Evolutionary conservation across 2,797 vertebrate genomes (phyloP).

Genomic region (Margarornis squamiger): DNA sequence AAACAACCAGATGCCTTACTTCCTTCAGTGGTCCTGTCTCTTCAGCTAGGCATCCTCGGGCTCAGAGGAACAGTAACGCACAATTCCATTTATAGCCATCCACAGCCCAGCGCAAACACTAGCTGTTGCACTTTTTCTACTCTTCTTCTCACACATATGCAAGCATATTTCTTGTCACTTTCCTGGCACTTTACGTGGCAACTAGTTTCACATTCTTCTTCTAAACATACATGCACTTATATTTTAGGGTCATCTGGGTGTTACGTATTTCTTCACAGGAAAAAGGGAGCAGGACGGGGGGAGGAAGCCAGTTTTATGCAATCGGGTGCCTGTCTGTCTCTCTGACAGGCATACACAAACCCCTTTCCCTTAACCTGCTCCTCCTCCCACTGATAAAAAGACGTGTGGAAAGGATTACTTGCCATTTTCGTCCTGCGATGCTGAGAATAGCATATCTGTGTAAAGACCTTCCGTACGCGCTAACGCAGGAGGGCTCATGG

Average conservation of each 20-base stretch:
- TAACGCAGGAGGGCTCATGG: conserved; percentile 47
- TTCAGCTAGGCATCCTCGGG: conserved; percentile 66
- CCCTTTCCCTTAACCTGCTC: conserved; percentile 30
- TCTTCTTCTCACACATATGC: conserved; percentile 37
- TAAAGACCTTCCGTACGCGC: conserved; percentile 57
- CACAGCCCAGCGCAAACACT: background rate
- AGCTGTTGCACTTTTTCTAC: conserved; percentile 51
- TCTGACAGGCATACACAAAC: background rate
- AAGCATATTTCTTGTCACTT: conserved; percentile 21
- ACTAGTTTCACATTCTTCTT: conserved; percentile 49
- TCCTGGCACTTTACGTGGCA: background rate
- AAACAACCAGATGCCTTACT: conserved; percentile 82
- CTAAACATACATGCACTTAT: background rate
- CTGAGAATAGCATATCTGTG: conserved; percentile 66
- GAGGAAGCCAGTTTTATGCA: background rate
- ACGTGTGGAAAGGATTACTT: conserved; percentile 50
- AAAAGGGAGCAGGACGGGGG: background rate
- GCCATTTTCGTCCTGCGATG: conserved; percentile 21
- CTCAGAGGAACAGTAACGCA: conserved; percentile 68
- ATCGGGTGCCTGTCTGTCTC: background rate
- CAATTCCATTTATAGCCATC: conserved; percentile 72
- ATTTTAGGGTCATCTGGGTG: background rate
- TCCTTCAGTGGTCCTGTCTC: conserved; percentile 78
- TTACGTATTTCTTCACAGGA: conserved; percentile 61
- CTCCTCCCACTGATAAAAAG: conserved; percentile 31